A percentile compares a stretch with the other conserved stretches of the same genome.
phyloP scores from a whole-genome alignment of 2,797 vertebrate genomes.

The Poecilia velifera region DNA sequence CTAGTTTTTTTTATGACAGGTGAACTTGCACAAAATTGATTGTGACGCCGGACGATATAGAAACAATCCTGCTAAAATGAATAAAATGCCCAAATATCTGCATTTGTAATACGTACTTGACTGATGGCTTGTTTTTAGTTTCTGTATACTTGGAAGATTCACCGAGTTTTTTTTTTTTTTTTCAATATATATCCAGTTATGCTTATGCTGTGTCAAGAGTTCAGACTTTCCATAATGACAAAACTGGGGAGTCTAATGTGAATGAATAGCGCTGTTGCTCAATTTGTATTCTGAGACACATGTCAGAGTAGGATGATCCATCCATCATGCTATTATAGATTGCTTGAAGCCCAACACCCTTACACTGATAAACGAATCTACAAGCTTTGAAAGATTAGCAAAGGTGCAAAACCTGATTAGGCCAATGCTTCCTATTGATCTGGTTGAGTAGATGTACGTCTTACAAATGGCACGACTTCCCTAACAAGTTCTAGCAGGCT shows the following conservation, averaged over 20 bases:
- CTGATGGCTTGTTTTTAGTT: neutral
- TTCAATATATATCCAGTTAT: neutral
- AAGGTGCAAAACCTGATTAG: slow-evolving; percentile 70
- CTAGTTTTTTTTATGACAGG: neutral
- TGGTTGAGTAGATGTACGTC: slow-evolving; percentile 62
- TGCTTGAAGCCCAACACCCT: slow-evolving; percentile 18
- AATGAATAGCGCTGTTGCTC: slow-evolving; percentile 62
- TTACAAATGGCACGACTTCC: slow-evolving; percentile 66
- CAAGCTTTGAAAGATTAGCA: slow-evolving; percentile 63
- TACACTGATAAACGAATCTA: slow-evolving; percentile 10
- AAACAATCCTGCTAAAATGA: neutral
- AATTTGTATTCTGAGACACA: slow-evolving; percentile 56
- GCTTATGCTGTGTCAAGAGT: too few species aligned
- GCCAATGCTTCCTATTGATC: slow-evolving; percentile 74
- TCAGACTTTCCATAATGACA: slow-evolving; percentile 2
- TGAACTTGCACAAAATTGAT: neutral
- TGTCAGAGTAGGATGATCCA: slow-evolving; percentile 40
- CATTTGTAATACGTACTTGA: neutral
- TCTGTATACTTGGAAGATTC: neutral
- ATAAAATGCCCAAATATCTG: neutral
- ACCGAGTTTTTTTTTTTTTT: neutral
- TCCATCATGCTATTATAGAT: slow-evolving; percentile 67
- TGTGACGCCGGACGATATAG: neutral
- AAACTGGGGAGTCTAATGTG: slow-evolving; percentile 50
- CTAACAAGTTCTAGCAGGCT: slow-evolving; percentile 71